Conservation (phyloP, 2,113 vertebrate genomes). For the Camelus dromedarius region DNA sequence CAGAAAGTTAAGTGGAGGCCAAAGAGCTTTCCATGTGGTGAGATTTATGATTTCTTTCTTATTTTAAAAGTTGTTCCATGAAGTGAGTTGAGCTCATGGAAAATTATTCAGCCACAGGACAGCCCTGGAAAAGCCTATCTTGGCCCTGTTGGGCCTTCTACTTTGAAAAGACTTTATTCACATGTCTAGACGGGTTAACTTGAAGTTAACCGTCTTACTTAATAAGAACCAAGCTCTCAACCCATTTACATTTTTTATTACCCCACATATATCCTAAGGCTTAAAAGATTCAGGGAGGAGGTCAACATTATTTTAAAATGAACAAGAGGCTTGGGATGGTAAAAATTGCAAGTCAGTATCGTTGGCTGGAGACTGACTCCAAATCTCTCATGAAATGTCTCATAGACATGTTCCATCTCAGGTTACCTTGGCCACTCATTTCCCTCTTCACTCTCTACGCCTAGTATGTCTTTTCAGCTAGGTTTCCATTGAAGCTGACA, state of each 20-base stretch:
- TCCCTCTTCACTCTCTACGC: neutral
- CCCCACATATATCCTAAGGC: slow-evolving; percentile 42
- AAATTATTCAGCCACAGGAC: slow-evolving; percentile 23
- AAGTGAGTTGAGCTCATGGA: slow-evolving; percentile 61
- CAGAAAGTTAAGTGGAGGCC: neutral
- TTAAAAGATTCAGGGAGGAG: slow-evolving; percentile 63
- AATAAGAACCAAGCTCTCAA: slow-evolving; percentile 68
- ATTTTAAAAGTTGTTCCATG: slow-evolving; percentile 45
- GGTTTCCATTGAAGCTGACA: neutral
- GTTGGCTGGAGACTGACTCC: slow-evolving; percentile 29
- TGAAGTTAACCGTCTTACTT: slow-evolving; percentile 69
- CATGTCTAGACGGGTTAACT: slow-evolving; percentile 74
- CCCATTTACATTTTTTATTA: slow-evolving; percentile 71
- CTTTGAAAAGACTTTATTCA: slow-evolving; percentile 71
- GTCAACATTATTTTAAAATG: slow-evolving; percentile 68
- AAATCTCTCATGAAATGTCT: neutral
- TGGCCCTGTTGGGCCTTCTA: slow-evolving; percentile 61
- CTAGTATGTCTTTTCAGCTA: neutral
- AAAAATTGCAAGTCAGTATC: neutral
- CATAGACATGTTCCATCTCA: neutral
- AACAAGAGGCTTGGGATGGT: neutral
- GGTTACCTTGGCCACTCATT: neutral
- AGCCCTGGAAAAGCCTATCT: slow-evolving; percentile 35
- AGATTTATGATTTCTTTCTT: slow-evolving; percentile 53
- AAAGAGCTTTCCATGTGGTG: neutral